Evolutionary conservation across 2,797 vertebrate genomes (phyloP), one percentile per base, ranked within the genome.

Genomic region (Onychomys leucogaster): DNA sequence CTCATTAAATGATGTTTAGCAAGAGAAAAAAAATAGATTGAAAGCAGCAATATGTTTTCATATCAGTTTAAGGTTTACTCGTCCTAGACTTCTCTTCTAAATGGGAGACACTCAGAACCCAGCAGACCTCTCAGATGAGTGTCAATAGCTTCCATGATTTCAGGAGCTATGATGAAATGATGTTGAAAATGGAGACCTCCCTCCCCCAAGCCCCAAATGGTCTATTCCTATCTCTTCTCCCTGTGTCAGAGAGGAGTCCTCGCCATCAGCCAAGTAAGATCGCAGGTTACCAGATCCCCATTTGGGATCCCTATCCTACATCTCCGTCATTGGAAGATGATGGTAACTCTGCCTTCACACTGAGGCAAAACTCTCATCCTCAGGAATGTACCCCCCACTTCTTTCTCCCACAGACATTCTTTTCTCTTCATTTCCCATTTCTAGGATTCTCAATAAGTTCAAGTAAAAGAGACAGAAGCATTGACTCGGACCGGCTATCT

Each of bases 401-500:
- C 5, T 32, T 8, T 17, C n/a, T 55, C 23, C 13, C 59, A 78
- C 88, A 78, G 9, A 63, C 9, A 21, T 3, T 43, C 34, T 32
- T 0, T 46, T 34, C 61, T 34, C 9, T 91, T 82, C 55, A 6
- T 85, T 80, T 93, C 46, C 32, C 46, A 55, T 87, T 73, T 95
- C 75, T 96, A 98, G 96, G 46, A n/a, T 13, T 49, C 49, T 34
- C 52, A 2, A 0, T 43, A 75, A 46, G 2, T 49, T 11, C 46
- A 57, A 59, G 0, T 84, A 90, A 34, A 76, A 94, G 3, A 90
- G 73, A 80, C 2, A 16, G 3, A 43, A 43, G 0, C 13, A 57
- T 69, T 0, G 46, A 43, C 0, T 37, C 29, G 5, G 27, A 11
- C 13, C 63, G 0, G 46, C 1, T 1, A 2, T 76, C 61, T 0